phyloP scores from a whole-genome alignment of 2,888 invertebrate genomes.

The Digitonthophagus gazella region DNA sequence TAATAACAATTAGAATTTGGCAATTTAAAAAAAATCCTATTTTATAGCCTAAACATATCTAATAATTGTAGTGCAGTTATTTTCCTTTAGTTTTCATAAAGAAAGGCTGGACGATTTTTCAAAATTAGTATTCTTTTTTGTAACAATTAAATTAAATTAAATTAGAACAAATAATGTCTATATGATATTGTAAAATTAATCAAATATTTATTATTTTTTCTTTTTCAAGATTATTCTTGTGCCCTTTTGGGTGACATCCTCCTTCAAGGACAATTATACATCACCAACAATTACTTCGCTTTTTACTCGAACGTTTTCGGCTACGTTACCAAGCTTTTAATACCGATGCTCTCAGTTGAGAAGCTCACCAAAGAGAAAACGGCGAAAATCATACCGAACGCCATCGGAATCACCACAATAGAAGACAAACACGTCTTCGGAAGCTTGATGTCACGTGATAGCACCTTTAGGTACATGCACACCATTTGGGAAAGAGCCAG shows the following conservation, averaged over 20 bases:
- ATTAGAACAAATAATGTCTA: too few relatives aligned
- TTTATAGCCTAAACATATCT: too few relatives aligned
- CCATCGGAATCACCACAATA: slow-evolving; percentile 77
- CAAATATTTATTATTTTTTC: slow-evolving; percentile 25
- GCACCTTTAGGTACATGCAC: slow-evolving; percentile 82
- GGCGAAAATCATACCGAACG: slow-evolving; percentile 91
- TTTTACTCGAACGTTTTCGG: slow-evolving; percentile 96
- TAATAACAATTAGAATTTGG: too few relatives aligned
- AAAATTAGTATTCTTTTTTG: too few relatives aligned
- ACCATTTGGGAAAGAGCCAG: slow-evolving; percentile 76
- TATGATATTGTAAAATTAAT: background rate
- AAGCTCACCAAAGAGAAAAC: slow-evolving; percentile 92
- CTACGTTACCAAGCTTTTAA: slow-evolving; percentile 89
- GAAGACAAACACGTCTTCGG: slow-evolving; percentile 88
- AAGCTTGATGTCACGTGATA: slow-evolving; percentile 84
- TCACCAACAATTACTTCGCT: slow-evolving; percentile 92
- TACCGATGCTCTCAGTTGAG: slow-evolving; percentile 81
- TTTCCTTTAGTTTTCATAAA: too few relatives aligned
- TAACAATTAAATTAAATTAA: too few relatives aligned
- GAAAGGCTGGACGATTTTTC: too few relatives aligned
- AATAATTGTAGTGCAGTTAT: too few relatives aligned
- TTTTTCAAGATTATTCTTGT: slow-evolving; percentile 80
- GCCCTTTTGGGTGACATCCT: slow-evolving; percentile 89
- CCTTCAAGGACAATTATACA: slow-evolving; percentile 90
- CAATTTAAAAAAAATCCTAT: too few relatives aligned